Base-by-base conservation (phyloP, 2,113 vertebrate genomes). In the Ploceus nigricollis region DNA sequence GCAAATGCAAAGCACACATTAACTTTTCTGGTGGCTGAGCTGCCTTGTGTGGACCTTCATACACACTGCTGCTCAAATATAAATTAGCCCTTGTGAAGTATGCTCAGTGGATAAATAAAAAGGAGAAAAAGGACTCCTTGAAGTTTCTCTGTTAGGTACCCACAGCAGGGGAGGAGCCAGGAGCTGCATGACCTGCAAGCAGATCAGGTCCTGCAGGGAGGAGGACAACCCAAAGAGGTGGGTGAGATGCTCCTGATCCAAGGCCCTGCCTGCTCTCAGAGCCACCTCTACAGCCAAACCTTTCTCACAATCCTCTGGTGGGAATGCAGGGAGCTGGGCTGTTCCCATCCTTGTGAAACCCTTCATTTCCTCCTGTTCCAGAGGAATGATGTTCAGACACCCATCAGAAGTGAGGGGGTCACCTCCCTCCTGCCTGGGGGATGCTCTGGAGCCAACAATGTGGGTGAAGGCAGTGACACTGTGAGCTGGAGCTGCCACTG, bases 1-100 rank as follows among this genome's bases (percentile, higher is more conserved):
- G 94, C 60, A 93, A 89, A 95, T 93, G 95, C 82, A 93, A 90
- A 94, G 96, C 96, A 93, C 97, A 89, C 96, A 91, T 93, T 96
- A 97, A 97, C 78, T 95, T 82, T 96, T 90, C 96, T 92, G 82
- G 93, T 93, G 69, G 78, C 82, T 96, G 89, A 96, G 48, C 68
- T 92, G 94, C 76, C 87, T 95, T 79, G 56, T 2, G 1, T 65
- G 84, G 93, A 96, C 94, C 87, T 92, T 45, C 89, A 68, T 66
- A 82, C 58, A 90, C 39, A 15, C 66, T 86, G 89, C 92, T 82
- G 79, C 91, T 95, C 91, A 96, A 95, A 91, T 85, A 89, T 73
- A 92, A 96, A 95, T 95, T 85, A 94, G 89, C 33, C 63, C 42
- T 64, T 39, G 22, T 1, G 1, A 94, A 88, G 80, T 63, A 77